Conservation (phyloP, 2,797 vertebrate genomes). For the Acanthurus lineatus region DNA sequence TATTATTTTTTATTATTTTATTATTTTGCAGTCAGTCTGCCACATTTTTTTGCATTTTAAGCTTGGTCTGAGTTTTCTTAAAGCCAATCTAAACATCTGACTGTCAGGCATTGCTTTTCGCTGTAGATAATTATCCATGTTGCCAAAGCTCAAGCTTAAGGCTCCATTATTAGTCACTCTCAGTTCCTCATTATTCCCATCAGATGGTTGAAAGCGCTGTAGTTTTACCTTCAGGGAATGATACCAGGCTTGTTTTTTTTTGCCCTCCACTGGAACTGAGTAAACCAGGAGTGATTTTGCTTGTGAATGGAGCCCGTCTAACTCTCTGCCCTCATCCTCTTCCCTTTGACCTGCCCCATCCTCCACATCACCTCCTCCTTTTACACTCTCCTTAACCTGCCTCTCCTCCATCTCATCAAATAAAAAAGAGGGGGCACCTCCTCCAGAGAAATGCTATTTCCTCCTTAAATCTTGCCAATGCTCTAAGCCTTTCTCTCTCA, state of each 20-base stretch:
- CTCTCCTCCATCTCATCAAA: conserved; percentile 61
- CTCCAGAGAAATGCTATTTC: conserved; percentile 71
- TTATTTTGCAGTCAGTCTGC: conserved; percentile 8
- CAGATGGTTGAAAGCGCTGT: conserved; percentile 9
- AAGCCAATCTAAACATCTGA: conserved; percentile 22
- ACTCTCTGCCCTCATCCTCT: conserved; percentile 30
- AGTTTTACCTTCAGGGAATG: conserved; percentile 17
- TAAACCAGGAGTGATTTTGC: conserved; percentile 14
- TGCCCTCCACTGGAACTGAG: conserved; percentile 7
- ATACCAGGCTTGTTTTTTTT: conserved; percentile 25
- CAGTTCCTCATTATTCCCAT: conserved; percentile 39
- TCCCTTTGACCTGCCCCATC: conserved; percentile 60
- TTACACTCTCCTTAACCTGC: conserved; percentile 52
- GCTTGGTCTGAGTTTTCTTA: conserved; percentile 20
- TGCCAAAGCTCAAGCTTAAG: conserved; percentile 36
- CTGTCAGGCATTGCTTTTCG: conserved; percentile 7
- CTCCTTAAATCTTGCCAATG: conserved; percentile 59
- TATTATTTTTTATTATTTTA: too few species aligned
- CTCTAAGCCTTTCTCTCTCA: conserved; percentile 69
- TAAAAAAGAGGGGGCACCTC: conserved; percentile 43
- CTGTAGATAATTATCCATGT: conserved; percentile 44
- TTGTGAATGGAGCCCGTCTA: conserved; percentile 38
- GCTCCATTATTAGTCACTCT: conserved; percentile 11
- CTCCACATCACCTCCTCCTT: conserved; percentile 36
- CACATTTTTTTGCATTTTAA: conserved; percentile 6